These are phyloP conservation scores for Tyrophagus putrescentiae DNA, from an alignment of 1,140 invertebrate species.

Conservation along the genomic window DNA sequence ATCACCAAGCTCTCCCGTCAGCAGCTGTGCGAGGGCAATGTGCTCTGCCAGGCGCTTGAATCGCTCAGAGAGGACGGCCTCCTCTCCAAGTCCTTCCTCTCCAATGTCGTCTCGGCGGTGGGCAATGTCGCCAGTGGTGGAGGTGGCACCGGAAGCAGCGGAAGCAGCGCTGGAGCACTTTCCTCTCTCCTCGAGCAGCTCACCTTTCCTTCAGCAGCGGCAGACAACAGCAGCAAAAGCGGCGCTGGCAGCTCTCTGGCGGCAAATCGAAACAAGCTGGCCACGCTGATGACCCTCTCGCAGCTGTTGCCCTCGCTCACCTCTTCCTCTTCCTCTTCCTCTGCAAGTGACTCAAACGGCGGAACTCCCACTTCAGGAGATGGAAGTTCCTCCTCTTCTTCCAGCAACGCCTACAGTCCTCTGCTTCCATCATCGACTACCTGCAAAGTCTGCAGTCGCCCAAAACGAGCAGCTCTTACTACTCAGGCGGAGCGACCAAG, in stretches of 20 bases:
- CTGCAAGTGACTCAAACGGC: neutral
- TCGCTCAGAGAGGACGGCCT: constrained; percentile 14
- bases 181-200: no score
- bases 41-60: constrained; percentile 17
- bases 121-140: constrained; percentile 8
- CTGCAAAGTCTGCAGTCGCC: constrained; percentile 10
- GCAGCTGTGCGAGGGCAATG: constrained; percentile 12
- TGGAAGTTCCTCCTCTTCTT: no score
- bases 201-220: no score
- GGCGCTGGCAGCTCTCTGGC: no score
- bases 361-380: no score
- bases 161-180: no score
- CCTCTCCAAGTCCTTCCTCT: constrained; percentile 12
- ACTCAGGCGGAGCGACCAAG: constrained; percentile 20
- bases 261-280: neutral
- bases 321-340: constrained; percentile 3
- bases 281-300: neutral
- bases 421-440: constrained; percentile 22
- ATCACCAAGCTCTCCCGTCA: neutral
- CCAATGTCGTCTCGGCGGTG: constrained; percentile 16
- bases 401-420: constrained; percentile 12
- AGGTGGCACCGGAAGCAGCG: no score
- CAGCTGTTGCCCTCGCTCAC: constrained; percentile 17
- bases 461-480: constrained; percentile 14
- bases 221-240: no score